Evolutionary conservation across 2,113 vertebrate genomes (phyloP), one percentile per base, ranked within the genome.

Genomic region (Lagopus leucura): DNA sequence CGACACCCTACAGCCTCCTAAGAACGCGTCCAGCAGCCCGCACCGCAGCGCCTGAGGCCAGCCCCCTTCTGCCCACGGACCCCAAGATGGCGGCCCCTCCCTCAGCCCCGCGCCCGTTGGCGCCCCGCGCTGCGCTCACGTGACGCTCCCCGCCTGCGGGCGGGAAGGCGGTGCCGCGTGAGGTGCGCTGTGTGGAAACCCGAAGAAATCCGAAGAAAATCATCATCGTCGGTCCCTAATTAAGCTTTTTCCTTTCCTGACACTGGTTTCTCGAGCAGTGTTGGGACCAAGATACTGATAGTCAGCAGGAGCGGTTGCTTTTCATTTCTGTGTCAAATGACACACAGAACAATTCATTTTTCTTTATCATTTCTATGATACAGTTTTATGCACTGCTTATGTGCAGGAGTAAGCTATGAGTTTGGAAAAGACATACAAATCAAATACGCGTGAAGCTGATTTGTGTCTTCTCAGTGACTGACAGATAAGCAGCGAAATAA

Each of bases 1-100:
- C 8, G 1, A 18, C 50, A 4, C 73, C 24, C 8, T 30, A 3
- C 1, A 24, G 4, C 16, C 25, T 10, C 27, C 15, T 42, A 0
- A 47, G 11, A 3, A 17, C 24, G 0, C 16, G 10, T 24, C 34
- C 25, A 21, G 5, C 42, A 11, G 6, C 15, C 71, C 18, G 2
- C 11, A 0, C 20, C 8, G 0, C 32, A 0, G 4, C 5, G 1
- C 48, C 20, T 3, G 1, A 12, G 1, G 7, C 22, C 1, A 1
- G 1, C 8, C 5, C 8, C 47, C 73, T 47, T 7, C 28, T 2
- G 13, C 30, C 30, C 28, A 4, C 65, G 0, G 30, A 13, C 27
- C 52, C 13, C 34, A 92, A 83, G 8, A 75, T 82, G 70, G 78
- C 70, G 13, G 1, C 88, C 1, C 25, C 57, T 22, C 38, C 61